Base-by-base conservation (phyloP, 2,113 vertebrate genomes). In the Elachura formosa region DNA sequence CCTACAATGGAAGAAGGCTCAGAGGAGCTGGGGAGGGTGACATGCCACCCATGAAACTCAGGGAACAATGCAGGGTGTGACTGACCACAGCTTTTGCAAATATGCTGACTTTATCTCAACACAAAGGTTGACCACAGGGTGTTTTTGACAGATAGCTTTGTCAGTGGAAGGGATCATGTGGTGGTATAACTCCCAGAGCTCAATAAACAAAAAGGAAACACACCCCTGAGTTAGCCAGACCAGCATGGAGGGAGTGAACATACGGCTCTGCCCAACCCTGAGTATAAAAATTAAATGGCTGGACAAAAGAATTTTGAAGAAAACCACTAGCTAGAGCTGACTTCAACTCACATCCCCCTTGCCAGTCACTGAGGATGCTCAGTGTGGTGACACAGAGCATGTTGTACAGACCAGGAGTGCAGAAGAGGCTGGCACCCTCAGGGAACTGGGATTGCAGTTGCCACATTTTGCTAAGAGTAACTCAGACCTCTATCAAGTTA, bases 321-420 rank as follows among this genome's bases (percentile, higher is more conserved):
- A 41, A 87, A 55, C 24, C 29, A 5, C 2, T 4, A 17, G 18
- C 14, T 68, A 59, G 45, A 81, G 20, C 29, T 69, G 45, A 19
- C 36, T 69, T 73, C 31, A 73, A n/a, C 29, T 54, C 64, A 55
- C 3, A 2, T 12, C 33, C 4, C 54, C 7, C 55, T 59, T 73
- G 26, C 38, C 13, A 54, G 22, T 2, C 3, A 77, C 23, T 22
- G 49, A 72, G 12, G n/a, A 46, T 11, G 4, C 25, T 43, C 59
- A 66, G 36, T 3, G 1, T 20, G 0, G 0, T 22, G 48, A 46
- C 17, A 56, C 6, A 5, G 31, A 67, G 41, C 5, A 0, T 3
- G 18, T 8, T 34, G 12, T 2, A 51, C n/a, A 54, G 45, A 59
- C 9, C 40, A 46, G 40, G 10, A 51, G 31, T 1, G 26, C 14